Base-by-base conservation (phyloP, 2,888 invertebrate genomes). In the Morpho achilles region DNA sequence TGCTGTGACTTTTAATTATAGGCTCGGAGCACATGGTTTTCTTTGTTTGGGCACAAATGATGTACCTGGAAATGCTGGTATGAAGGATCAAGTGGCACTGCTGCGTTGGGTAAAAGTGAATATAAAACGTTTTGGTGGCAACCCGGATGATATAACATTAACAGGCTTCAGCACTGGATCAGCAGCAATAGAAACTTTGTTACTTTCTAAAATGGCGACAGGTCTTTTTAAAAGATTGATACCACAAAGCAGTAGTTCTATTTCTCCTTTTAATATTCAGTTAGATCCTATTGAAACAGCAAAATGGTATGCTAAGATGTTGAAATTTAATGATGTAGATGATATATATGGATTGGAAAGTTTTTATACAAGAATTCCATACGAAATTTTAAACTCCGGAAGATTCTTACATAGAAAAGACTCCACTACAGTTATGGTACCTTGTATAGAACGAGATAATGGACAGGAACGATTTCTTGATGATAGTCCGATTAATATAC, bases 181-280 rank as follows among this genome's bases (percentile, higher is more conserved):
- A 0, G 69, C 75, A 5, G 58, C 84, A 0, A 74, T 79, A 0
- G 80, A 81, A 53, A 68, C 83, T 2, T 61, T 84, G 7, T 73
- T 75, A 64, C 63, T 87, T 7, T 82, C 86, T 1, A 67, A 72
- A 44, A 62, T 69, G 16, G 65, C 81, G 0, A 64, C 69, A 43
- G 83, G 80, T 2, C 66, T 84, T 8, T 81, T 83, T 55, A 73
- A 75, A 23, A 83, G 76, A 65, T 78, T 73, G 2, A 79, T 82
- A 58, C 67, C 74, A 7, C 81, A 79, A 44, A 83, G 84, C 52
- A 84, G 80, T 2, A 69, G 69, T 0, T 72, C 52, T 60, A 50
- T 70, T 6, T 71, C 72, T 0, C 62, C 63, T 8, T 78, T 73
- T 52, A 68, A 72, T 8, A 56, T 72, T 5, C 82, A 80, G 61